These are phyloP conservation scores for Tachysurus fulvidraco DNA, from an alignment of 2,113 vertebrate species.

Conservation along the genomic window DNA sequence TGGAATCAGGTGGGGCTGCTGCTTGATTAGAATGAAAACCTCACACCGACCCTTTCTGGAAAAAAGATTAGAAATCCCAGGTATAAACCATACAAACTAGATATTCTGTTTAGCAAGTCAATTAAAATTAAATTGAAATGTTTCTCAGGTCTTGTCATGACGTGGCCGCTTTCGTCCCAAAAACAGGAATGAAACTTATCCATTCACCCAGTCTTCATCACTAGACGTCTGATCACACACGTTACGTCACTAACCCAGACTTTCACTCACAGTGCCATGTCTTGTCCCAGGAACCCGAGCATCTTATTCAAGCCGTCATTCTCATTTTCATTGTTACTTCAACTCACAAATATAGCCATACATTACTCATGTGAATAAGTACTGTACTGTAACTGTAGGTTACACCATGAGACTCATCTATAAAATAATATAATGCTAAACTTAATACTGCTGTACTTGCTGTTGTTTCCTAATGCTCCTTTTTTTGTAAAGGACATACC, in stretches of 20 bases:
- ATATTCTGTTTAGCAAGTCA: not conserved
- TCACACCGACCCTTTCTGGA: too few relatives aligned
- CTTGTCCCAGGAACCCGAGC: not conserved
- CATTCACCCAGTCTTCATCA: not conserved
- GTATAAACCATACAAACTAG: not conserved
- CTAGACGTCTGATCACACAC: not conserved
- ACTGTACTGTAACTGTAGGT: not conserved
- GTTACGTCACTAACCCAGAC: not conserved
- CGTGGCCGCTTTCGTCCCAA: not conserved
- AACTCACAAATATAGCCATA: not conserved
- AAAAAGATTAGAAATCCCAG: too few relatives aligned
- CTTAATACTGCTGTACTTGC: not conserved
- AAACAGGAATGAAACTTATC: not conserved
- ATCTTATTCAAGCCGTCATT: not conserved
- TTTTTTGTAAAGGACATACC: not conserved
- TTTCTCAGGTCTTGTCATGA: not conserved
- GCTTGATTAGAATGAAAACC: too few relatives aligned
- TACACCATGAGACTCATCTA: not conserved
- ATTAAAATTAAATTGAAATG: not conserved
- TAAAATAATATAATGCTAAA: not conserved
- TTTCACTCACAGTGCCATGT: not conserved
- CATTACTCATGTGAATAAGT: not conserved
- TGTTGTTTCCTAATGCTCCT: constrained; percentile 12
- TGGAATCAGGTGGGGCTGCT: too few relatives aligned
- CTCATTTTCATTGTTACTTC: not conserved